Percentiles rank a stretch among this genome's conserved stretches.
Evolutionary conservation across 2,797 vertebrate species (phyloP).

Genomic region (Melopsittacus undulatus): DNA sequence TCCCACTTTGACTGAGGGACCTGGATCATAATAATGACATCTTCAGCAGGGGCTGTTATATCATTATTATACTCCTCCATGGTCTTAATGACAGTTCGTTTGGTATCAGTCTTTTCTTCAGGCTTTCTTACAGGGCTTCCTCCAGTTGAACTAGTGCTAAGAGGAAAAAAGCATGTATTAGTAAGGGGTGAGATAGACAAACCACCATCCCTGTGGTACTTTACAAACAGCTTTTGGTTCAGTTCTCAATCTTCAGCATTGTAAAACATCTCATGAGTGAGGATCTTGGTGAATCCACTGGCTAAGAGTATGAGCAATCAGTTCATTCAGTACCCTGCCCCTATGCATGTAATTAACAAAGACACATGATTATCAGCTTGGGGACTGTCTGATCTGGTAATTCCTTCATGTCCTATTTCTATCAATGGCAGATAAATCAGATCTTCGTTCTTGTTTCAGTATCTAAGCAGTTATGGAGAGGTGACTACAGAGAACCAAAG

Average conservation of each 20-base stretch:
- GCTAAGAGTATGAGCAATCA: constrained; percentile 16
- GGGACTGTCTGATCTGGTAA: constrained; percentile 28
- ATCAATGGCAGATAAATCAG: background rate
- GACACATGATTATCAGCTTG: constrained; percentile 21
- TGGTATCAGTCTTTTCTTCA: constrained; percentile 81
- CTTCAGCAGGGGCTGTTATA: constrained; percentile 82
- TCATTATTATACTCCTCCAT: constrained; percentile 86
- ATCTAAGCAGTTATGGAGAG: background rate
- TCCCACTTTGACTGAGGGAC: constrained; percentile 88
- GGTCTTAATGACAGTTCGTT: constrained; percentile 82
- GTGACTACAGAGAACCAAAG: background rate
- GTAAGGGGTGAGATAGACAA: background rate
- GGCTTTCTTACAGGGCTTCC: constrained; percentile 84
- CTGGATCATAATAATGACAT: constrained; percentile 84
- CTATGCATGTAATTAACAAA: constrained; percentile 23
- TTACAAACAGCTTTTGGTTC: background rate
- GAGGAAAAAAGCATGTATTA: background rate
- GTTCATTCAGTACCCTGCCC: background rate
- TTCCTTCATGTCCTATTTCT: constrained; percentile 36
- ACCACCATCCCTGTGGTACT: background rate
- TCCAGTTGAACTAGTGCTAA: constrained; percentile 84
- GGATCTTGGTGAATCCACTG: background rate
- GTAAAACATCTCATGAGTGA: background rate
- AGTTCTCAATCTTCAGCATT: background rate
- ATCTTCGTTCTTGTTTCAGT: background rate